Percentiles rank a stretch among this genome's conserved stretches.
Conservation (phyloP, 2,113 vertebrate species). For the Ahaetulla prasina region DNA sequence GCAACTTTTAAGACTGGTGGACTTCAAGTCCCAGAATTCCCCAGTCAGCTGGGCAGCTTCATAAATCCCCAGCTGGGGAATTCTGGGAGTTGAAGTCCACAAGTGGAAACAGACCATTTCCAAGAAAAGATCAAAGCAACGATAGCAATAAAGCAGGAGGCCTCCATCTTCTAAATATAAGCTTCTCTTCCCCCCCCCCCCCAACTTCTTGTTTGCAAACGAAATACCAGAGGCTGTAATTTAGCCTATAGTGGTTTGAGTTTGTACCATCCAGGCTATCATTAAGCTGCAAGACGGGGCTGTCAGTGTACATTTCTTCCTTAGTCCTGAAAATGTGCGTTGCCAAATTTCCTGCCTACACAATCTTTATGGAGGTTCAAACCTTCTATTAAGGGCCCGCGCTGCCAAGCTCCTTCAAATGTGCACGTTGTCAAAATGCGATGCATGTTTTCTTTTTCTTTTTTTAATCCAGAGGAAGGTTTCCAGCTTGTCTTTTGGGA, state of each 20-base stretch:
- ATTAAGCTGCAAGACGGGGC: neutral
- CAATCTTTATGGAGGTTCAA: neutral
- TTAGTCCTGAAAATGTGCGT: neutral
- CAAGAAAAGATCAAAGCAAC: neutral
- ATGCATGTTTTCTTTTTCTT: fast-evolving
- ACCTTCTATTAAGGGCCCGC: neutral
- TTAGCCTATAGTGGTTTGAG: neutral
- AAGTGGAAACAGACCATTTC: neutral
- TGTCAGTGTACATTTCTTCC: neutral
- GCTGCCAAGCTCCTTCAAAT: neutral
- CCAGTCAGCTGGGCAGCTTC: too few species aligned
- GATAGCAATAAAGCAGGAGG: neutral
- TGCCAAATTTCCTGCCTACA: neutral
- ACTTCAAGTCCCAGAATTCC: too few species aligned
- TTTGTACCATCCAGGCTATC: neutral
- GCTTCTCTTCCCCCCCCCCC: neutral
- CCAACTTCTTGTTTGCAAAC: neutral
- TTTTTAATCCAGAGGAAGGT: neutral
- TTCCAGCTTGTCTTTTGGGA: neutral
- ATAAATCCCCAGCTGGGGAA: neutral
- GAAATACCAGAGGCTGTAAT: neutral
- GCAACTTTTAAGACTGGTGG: too few species aligned
- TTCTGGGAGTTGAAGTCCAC: neutral
- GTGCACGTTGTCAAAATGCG: neutral
- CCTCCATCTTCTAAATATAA: neutral